These are phyloP conservation scores for Microplitis manilae DNA, from an alignment of 2,888 invertebrate genomes.

Conservation along the genomic window DNA sequence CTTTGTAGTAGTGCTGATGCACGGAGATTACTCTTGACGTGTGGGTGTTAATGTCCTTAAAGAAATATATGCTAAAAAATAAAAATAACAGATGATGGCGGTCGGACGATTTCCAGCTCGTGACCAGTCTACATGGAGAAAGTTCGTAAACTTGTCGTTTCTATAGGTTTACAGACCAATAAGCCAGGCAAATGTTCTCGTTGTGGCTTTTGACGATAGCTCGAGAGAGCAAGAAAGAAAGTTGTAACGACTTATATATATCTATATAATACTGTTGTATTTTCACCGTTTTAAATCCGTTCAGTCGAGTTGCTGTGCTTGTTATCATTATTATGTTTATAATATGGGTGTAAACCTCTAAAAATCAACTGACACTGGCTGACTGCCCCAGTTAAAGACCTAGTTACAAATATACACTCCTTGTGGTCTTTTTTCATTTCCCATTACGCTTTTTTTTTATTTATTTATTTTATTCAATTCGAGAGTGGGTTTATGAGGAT, in stretches of 20 bases:
- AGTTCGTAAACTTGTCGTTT: constrained; percentile 56
- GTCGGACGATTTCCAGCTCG: constrained; percentile 50
- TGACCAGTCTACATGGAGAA: constrained; percentile 56
- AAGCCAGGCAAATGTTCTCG: constrained; percentile 29
- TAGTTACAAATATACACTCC: constrained; percentile 41
- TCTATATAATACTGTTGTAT: constrained; percentile 30
- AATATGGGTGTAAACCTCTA: constrained; percentile 8
- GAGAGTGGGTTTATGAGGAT: not conserved
- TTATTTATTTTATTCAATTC: not conserved
- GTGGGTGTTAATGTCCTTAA: constrained; percentile 26
- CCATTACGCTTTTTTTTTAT: constrained; percentile 8
- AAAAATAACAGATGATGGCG: not conserved
- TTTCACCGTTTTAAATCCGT: constrained; percentile 46
- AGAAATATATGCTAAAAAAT: not conserved
- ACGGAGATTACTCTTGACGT: not conserved
- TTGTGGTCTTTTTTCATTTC: not conserved
- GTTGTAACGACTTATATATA: constrained; percentile 44
- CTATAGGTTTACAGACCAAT: constrained; percentile 41
- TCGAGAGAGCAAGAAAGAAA: constrained; percentile 48
- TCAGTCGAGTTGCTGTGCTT: constrained; percentile 25
- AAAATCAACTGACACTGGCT: constrained; percentile 18
- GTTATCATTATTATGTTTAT: not conserved
- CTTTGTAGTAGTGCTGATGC: not conserved
- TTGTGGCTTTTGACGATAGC: constrained; percentile 28
- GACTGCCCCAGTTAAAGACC: constrained; percentile 50